A percentile compares a stretch with the other conserved stretches of the same genome.
Conservation (phyloP, 2,797 vertebrate genomes). For the Acipenser transmontanus region DNA sequence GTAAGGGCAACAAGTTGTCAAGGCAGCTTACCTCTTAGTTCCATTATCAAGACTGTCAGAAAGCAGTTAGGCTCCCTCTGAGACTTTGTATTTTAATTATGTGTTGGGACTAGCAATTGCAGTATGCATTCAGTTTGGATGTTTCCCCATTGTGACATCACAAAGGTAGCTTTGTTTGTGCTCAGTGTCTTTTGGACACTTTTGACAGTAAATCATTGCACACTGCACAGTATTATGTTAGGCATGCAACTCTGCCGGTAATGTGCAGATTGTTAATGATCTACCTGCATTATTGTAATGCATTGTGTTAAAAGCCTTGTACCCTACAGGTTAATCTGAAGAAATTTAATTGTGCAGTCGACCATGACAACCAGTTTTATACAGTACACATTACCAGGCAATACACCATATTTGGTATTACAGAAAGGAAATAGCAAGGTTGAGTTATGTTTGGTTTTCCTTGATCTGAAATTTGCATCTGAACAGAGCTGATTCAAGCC, state of each 20-base stretch:
- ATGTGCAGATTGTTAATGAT: not conserved
- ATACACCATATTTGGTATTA: no score
- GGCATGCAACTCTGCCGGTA: not conserved
- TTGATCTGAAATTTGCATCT: no score
- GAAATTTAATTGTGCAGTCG: no score
- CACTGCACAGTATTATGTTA: constrained; percentile 14
- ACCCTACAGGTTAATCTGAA: no score
- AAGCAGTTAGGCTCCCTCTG: not conserved
- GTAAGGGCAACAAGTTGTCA: not conserved
- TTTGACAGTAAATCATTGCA: constrained; percentile 28
- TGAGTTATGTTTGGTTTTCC: no score
- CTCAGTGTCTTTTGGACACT: constrained; percentile 25
- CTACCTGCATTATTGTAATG: not conserved
- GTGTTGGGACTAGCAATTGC: constrained; percentile 5
- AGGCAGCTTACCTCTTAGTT: not conserved
- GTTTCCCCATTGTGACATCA: constrained; percentile 18
- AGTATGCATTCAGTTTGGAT: constrained; percentile 17
- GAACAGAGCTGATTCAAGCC: no score
- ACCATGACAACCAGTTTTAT: no score
- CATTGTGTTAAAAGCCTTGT: no score
- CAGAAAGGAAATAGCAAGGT: no score
- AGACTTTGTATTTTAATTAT: no score
- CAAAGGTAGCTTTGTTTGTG: constrained; percentile 39
- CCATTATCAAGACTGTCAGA: constrained; percentile 32
- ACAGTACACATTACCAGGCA: no score